Base-by-base conservation (phyloP, 1,140 invertebrate genomes). In the Parasteatoda tepidariorum region DNA sequence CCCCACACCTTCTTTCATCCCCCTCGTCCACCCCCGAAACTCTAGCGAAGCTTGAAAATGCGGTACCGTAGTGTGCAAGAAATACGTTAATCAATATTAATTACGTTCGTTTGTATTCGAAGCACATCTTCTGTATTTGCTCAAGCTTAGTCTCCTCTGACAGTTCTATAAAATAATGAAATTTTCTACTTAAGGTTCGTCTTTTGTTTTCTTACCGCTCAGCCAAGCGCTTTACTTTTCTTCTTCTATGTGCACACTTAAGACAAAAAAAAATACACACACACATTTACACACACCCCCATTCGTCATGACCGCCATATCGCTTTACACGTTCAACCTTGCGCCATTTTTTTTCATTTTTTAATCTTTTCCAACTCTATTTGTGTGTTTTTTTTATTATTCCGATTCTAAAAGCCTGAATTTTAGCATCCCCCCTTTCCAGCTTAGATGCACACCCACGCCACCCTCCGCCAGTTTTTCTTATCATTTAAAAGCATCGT, bases 111-210 rank as follows among this genome's bases (percentile, higher is more conserved):
- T 83, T 66, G 68, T 74, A 83, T 83, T 83, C 81, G 34, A 74
- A 48, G 81, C 68, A 66, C 81, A 66, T 74, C 81, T 26, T 59
- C 81, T 74, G 68, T 83, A 83, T 83, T 83, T 83, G 70, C 81
- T 74, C 68, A 83, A 73, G 68, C 70, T 83, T 66, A 74, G 41
- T 9, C 41, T 74, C 81, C 15, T 57, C 62, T 74, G 81, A 83
- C 81, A 83, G 81, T 83, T 83, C 81, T 74, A 83, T 83, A 83
- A 73, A 83, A 62, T 83, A 83, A 83, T 83, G 81, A 83, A 83
- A 83, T 83, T 83, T 83, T 73, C 81, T 66, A 83, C 81, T 82
- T 71, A 78, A 78, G 67, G 66, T 61, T 70, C 67, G 30, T 24
- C 61, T 74, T 66, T 83, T 83, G 81, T 74, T 74, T 83, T 74